Conservation (phyloP, 2,113 vertebrate species). For the Urocitellus parryii region DNA sequence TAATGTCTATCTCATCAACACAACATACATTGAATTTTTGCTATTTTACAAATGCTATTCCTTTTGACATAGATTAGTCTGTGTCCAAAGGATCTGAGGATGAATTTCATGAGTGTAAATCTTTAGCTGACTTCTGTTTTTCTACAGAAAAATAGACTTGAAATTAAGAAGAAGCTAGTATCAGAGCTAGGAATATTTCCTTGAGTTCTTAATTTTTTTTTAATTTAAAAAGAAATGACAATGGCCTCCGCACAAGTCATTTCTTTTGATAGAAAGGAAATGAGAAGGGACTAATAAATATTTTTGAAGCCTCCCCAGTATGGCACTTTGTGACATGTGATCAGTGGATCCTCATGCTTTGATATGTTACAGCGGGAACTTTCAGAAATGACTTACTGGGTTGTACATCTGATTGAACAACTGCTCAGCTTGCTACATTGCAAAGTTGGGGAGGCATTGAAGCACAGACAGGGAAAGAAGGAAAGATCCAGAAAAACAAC, state of each 20-base stretch:
- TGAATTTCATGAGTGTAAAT: constrained; percentile 68
- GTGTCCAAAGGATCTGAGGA: constrained; percentile 84
- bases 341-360: constrained; percentile 95
- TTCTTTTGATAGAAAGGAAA: constrained; percentile 78
- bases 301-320: constrained; percentile 80
- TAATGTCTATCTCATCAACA: background rate
- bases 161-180: constrained; percentile 81
- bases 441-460: constrained; percentile 91
- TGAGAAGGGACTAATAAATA: constrained; percentile 76
- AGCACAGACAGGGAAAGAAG: constrained; percentile 90
- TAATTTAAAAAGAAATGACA: constrained; percentile 80
- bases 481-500: constrained; percentile 93
- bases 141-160: constrained; percentile 68
- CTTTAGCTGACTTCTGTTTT: constrained; percentile 64
- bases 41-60: constrained; percentile 1
- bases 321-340: constrained; percentile 77
- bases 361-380: constrained; percentile 92
- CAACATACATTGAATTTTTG: background rate
- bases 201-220: constrained; percentile 66
- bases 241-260: constrained; percentile 82
- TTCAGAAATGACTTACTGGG: constrained; percentile 96
- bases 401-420: constrained; percentile 99
- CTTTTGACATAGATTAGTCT: background rate
- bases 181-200: constrained; percentile 42
- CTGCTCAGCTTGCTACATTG: constrained; percentile 99